A percentile compares a stretch with the other conserved stretches of the same genome.
phyloP scores from a whole-genome alignment of 2,113 vertebrate species.

The Plotosus lineatus region DNA sequence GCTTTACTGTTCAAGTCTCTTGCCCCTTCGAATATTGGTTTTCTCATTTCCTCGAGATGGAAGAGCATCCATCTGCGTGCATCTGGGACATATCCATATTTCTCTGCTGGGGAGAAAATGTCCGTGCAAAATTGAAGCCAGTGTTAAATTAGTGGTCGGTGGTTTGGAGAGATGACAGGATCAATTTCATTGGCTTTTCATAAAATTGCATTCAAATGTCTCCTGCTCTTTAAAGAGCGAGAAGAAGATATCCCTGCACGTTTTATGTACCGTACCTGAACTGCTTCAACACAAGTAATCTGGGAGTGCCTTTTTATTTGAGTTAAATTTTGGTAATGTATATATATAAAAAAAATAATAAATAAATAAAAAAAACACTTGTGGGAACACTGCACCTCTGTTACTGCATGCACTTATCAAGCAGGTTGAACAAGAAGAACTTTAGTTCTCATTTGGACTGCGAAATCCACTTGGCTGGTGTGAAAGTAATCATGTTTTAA shows the following conservation, averaged over 20 bases:
- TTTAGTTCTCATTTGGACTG: conserved; percentile 29
- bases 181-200: conserved; percentile 51
- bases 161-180: conserved; percentile 42
- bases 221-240: conserved; percentile 51
- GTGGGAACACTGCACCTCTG: conserved; percentile 20
- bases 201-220: conserved; percentile 49
- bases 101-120: conserved; percentile 31
- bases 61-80: conserved; percentile 26
- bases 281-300: conserved; percentile 5
- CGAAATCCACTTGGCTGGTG: conserved; percentile 11
- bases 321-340: conserved; percentile 43
- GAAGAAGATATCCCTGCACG: conserved; percentile 43
- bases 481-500: conserved; percentile 47
- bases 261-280: no score
- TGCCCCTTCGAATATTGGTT: conserved; percentile 29
- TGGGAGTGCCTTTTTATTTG: conserved; percentile 37
- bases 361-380: conserved; percentile 29
- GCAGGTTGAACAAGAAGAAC: conserved; percentile 15
- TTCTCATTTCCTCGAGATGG: conserved; percentile 40
- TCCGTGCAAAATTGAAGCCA: conserved; percentile 43
- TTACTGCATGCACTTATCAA: conserved; percentile 38
- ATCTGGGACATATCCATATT: conserved; percentile 31
- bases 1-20: background rate
- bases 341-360: conserved; percentile 26
- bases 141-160: conserved; percentile 41